phyloP scores from a whole-genome alignment of 2,888 invertebrate genomes.

The Napeogenes sylphis region DNA sequence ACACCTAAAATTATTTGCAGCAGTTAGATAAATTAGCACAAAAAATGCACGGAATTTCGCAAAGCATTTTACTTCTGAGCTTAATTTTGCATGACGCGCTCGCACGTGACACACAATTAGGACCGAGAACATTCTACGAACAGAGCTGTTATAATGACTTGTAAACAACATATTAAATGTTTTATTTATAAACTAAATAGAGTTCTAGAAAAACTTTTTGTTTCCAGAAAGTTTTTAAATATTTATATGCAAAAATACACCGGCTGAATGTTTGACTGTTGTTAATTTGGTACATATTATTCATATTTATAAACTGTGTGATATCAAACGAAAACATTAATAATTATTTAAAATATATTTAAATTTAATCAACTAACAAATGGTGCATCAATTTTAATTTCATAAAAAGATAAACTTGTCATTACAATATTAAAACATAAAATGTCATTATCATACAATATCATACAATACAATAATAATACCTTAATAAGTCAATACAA shows the following conservation, averaged over 20 bases:
- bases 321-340: no score
- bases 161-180: slow-evolving; percentile 13
- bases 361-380: no score
- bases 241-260: no score
- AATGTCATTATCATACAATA: slow-evolving; percentile 8
- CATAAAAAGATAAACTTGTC: background rate
- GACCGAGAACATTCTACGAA: slow-evolving; percentile 9
- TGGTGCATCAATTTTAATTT: background rate
- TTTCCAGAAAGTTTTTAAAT: background rate
- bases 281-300: no score
- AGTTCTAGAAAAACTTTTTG: background rate
- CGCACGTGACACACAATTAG: slow-evolving; percentile 23
- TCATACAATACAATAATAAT: slow-evolving; percentile 28
- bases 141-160: slow-evolving; percentile 18
- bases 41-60: background rate
- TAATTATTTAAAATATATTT: no score
- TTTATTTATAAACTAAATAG: slow-evolving; percentile 1
- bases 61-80: background rate
- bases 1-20: no score
- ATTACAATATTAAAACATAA: background rate
- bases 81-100: slow-evolving; percentile 14
- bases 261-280: no score
- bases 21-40: no score
- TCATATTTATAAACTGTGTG: no score
- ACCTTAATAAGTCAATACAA: slow-evolving; percentile 27